Evolutionary conservation across 2,797 vertebrate genomes (phyloP).

Genomic region (Myripristis murdjan): DNA sequence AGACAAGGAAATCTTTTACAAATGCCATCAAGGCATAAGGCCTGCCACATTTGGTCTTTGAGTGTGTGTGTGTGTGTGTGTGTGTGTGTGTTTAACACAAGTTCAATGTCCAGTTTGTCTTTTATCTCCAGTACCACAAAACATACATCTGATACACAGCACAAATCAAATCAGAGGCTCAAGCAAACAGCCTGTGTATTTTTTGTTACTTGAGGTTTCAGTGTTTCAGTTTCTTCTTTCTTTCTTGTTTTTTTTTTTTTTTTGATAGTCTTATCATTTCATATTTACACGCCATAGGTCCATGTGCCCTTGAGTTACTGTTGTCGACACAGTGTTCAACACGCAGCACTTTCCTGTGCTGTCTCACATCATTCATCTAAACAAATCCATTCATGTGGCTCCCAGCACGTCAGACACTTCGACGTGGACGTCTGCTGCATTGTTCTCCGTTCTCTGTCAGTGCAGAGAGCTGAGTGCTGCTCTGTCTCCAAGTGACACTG

Average conservation of each 20-base stretch:
- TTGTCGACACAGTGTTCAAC: constrained; percentile 33
- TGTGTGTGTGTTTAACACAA: constrained; percentile 25
- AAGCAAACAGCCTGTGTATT: constrained; percentile 64
- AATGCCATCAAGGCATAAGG: constrained; percentile 40
- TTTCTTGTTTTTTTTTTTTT: constrained; percentile 24
- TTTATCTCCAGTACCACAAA: constrained; percentile 66
- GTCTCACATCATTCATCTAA: constrained; percentile 40
- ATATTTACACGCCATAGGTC: constrained; percentile 53
- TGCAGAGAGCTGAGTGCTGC: constrained; percentile 36
- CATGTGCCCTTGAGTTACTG: constrained; percentile 32
- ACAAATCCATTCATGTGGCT: constrained; percentile 47
- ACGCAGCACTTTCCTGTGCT: constrained; percentile 37
- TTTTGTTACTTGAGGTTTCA: constrained; percentile 64
- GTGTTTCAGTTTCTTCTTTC: constrained; percentile 12
- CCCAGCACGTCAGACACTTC: constrained; percentile 36
- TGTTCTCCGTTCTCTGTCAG: constrained; percentile 42
- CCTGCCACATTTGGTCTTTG: constrained; percentile 21
- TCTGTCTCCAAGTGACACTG: constrained; percentile 23
- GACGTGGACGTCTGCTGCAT: constrained; percentile 11
- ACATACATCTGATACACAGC: constrained; percentile 60
- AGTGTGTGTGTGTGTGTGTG: constrained; percentile 41
- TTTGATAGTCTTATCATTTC: constrained; percentile 22
- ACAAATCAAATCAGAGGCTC: constrained; percentile 52
- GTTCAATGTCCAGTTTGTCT: constrained; percentile 60
- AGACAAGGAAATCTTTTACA: constrained; percentile 39